Evolutionary conservation across 2,888 invertebrate genomes (phyloP).

Genomic region (Enchytraeus crypticus): DNA sequence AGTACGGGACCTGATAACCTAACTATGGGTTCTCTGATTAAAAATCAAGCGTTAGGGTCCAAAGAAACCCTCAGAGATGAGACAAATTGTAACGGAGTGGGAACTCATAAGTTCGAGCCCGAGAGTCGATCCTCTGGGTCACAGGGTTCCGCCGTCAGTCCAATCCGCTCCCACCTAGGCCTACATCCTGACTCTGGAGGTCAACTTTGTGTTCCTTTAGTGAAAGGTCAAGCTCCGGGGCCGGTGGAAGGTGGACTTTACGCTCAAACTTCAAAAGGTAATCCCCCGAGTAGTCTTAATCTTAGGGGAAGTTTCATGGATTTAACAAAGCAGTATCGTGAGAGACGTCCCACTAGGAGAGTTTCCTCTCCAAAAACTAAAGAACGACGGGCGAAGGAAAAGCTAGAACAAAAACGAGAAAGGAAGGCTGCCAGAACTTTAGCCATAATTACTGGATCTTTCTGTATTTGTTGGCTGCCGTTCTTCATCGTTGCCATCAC

Average conservation of each 20-base stretch:
- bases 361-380: conserved; percentile 7
- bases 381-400: conserved; percentile 32
- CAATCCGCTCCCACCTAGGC: no score
- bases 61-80: neutral
- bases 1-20: no score
- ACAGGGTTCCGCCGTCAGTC: neutral
- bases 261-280: no score
- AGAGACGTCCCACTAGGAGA: neutral
- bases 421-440: conserved; percentile 47
- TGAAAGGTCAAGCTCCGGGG: no score
- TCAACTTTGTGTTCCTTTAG: no score
- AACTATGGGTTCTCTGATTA: no score
- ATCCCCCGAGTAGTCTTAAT: no score
- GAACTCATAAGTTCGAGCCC: neutral
- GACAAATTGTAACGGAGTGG: neutral
- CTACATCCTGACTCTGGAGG: no score
- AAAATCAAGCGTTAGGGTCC: neutral
- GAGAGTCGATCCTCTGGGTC: neutral
- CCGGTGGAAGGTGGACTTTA: no score
- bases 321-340: conserved; percentile 2
- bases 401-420: conserved; percentile 46
- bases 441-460: conserved; percentile 74
- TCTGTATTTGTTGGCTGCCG: conserved; percentile 87
- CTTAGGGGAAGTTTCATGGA: conserved; percentile 2
- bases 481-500: conserved; percentile 82